Evolutionary conservation across 2,113 vertebrate species (phyloP), one percentile per base, ranked within the genome.

Genomic region (Larimichthys polyactis): DNA sequence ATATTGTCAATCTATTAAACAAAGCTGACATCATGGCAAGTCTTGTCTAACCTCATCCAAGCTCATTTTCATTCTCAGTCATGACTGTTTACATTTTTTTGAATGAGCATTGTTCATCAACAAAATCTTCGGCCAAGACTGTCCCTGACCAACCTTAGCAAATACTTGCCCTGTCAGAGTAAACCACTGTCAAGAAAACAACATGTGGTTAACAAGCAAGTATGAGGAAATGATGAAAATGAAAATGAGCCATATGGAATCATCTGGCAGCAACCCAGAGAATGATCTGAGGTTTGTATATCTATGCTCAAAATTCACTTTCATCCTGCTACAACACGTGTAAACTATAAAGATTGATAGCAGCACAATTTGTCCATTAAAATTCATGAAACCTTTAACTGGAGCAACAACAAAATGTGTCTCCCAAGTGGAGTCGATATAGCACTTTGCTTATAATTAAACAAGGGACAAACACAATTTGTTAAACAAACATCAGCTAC

Each of bases 371-470:
- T 73, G 11, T 52, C 65, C 62, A 79, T 82, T 65, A 65, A 86
- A 90, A 91, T 87, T 91, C 75, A 79, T 85, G 82, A 87, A 65
- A 85, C 66, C 64, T 90, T 78, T 72, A 85, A 85, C 71, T 15
- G 29, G 76, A 86, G 76, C 65, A 48, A 79, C 48, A 77, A 69
- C 54, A 65, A 46, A 62, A 89, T 86, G 58, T 78, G 71, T 83
- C 86, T 76, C 63, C 22, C 59, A 54, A 69, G 65, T 72, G 73
- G 63, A 71, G 65, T 49, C 58, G 75, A 77, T 80, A 65, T 75
- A 24, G 65, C 58, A 87, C 71, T 75, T 78, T 82, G 60, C 54
- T 77, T 75, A 62, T 72, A 88, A 91, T 89, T 90, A 91, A 90
- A 89, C 68, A 83, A 76, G 78, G 24, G 78, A 81, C 48, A 82